Evolutionary conservation across 64 coral and sea anemone genomes (phyloP).

Genomic region (Porites lutea): DNA sequence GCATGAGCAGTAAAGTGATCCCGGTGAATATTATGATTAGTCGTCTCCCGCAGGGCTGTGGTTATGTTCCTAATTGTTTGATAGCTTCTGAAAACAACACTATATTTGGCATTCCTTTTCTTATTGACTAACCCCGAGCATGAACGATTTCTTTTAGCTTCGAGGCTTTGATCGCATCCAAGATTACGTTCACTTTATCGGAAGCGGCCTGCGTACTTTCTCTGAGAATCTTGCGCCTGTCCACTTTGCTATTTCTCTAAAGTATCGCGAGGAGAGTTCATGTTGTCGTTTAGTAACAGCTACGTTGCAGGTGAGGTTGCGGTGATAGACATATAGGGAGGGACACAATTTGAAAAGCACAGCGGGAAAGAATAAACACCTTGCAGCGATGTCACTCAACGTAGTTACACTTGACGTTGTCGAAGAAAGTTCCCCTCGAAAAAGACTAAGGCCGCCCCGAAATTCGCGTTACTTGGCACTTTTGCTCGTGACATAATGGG

Average conservation of each 20-base stretch:
- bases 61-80: slow-evolving; percentile 99
- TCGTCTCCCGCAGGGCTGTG: slow-evolving; percentile 89
- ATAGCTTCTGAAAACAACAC: slow-evolving; percentile 98
- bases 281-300: slow-evolving; percentile 72
- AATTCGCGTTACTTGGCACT: background rate
- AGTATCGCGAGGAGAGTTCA: slow-evolving; percentile 20
- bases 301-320: slow-evolving; percentile 93
- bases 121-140: slow-evolving; percentile 78
- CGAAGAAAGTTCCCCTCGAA: slow-evolving; percentile 31
- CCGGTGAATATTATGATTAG: slow-evolving; percentile 94
- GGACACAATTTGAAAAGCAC: slow-evolving; percentile 94
- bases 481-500: slow-evolving; percentile 21
- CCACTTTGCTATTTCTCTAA: background rate
- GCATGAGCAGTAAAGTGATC: slow-evolving; percentile 94
- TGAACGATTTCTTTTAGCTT: slow-evolving; percentile 30
- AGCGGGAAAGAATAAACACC: slow-evolving; percentile 95
- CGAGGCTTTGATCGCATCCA: background rate
- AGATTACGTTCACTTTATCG: background rate
- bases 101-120: slow-evolving; percentile 96
- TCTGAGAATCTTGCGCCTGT: slow-evolving; percentile 2
- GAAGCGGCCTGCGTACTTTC: slow-evolving; percentile 17
- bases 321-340: slow-evolving; percentile 95
- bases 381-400: slow-evolving; percentile 88
- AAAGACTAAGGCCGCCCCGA: background rate
- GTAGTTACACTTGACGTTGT: slow-evolving; percentile 37